These are phyloP conservation scores for Watsonalla cultraria DNA, from an alignment of 2,888 invertebrate species.

Conservation along the genomic window DNA sequence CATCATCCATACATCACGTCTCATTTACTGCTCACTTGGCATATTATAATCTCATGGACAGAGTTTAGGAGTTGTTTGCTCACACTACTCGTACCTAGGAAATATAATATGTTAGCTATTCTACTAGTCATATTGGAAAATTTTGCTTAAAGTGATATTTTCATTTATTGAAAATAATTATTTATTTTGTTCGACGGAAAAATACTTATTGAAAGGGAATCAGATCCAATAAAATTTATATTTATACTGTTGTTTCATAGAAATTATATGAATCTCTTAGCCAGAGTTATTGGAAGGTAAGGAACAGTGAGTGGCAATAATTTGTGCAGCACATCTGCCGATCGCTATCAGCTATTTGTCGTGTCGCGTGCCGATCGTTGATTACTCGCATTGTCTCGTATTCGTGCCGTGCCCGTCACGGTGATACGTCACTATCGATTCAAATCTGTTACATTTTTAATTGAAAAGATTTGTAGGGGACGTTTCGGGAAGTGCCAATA, in stretches of 20 bases:
- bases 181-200: too few relatives aligned
- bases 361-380: slow-evolving; percentile 51
- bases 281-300: slow-evolving; percentile 13
- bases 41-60: slow-evolving; percentile 22
- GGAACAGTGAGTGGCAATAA: slow-evolving; percentile 8
- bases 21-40: slow-evolving; percentile 51
- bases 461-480: slow-evolving; percentile 41
- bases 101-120: too few relatives aligned
- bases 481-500: slow-evolving; percentile 39
- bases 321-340: slow-evolving; percentile 51
- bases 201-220: too few relatives aligned
- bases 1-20: slow-evolving; percentile 50
- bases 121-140: too few relatives aligned
- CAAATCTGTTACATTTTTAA: slow-evolving; percentile 59
- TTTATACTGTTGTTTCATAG: neutral
- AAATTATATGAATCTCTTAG: neutral
- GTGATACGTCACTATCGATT: slow-evolving; percentile 62
- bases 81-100: too few relatives aligned
- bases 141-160: too few relatives aligned
- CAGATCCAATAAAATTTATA: too few relatives aligned
- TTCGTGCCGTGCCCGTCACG: slow-evolving; percentile 42
- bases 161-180: too few relatives aligned
- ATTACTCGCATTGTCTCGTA: slow-evolving; percentile 49
- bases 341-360: slow-evolving; percentile 53
- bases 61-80: neutral